Percentiles rank a stretch among this genome's conserved stretches.
phyloP scores from a whole-genome alignment of 64 coral and sea anemone species.

The Actinia tenebrosa region DNA sequence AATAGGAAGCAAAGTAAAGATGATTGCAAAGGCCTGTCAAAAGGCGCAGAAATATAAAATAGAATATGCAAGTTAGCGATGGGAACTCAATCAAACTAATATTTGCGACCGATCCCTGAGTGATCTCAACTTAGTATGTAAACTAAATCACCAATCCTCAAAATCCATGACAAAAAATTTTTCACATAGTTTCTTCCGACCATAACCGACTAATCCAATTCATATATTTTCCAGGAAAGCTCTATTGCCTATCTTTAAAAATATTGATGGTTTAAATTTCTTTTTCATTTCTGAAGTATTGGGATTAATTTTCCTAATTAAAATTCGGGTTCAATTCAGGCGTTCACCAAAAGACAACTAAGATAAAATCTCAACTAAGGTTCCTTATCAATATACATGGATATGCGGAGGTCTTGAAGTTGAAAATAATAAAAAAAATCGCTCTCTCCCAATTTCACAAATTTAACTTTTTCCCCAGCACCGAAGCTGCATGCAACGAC shows the following conservation, averaged over 20 bases:
- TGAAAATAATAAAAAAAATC: not conserved
- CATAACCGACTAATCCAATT: not conserved
- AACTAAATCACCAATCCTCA: not conserved
- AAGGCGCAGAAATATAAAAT: constrained; percentile 9
- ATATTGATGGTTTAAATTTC: not conserved
- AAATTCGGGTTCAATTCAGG: not conserved
- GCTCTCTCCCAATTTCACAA: not conserved
- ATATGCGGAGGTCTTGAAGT: not conserved
- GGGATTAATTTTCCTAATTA: constrained; percentile 4
- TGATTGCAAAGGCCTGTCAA: not conserved
- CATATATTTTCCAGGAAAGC: not conserved
- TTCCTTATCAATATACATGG: not conserved
- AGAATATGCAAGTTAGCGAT: not conserved
- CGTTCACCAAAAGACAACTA: not conserved
- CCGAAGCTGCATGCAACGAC: not conserved
- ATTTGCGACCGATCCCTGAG: not conserved
- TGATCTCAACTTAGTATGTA: not conserved
- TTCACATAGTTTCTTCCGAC: not conserved
- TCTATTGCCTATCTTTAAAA: not conserved
- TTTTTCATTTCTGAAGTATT: not conserved
- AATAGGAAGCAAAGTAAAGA: not conserved
- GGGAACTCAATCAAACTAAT: not conserved
- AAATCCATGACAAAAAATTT: not conserved
- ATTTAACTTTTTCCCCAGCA: not conserved
- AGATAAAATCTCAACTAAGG: not conserved